Evolutionary conservation across 2,888 invertebrate species (phyloP), one percentile per base, ranked within the genome.

Genomic region (Lasius platythorax): DNA sequence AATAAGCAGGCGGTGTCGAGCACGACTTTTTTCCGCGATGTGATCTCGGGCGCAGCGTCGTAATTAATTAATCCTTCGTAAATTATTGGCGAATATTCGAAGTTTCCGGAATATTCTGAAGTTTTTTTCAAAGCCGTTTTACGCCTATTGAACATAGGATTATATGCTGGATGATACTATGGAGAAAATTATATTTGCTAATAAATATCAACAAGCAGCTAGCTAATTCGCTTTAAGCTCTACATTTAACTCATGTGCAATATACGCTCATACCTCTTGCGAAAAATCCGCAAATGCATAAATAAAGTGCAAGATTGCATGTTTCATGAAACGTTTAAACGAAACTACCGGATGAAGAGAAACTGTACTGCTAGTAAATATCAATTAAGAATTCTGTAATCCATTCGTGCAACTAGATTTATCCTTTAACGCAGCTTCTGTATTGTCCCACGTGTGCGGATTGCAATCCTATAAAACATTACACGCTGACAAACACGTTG

Each of bases 181-280:
- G 46, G n/a, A 23, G 63, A 46, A 73, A 81, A 73, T 81, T 81
- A 81, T 81, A 61, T 37, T 37, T 37, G 79, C 61, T 28, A 73
- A 61, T 81, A 81, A 81, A 81, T 81, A 81, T 28, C 73, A 46
- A 23, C 79, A n/a, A 43, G 78, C 70, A 73, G 61, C 61, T 61
- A 30, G n/a, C 1, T 73, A 81, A 81, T 81, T 81, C 46, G 73
- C 61, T 73, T 72, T 81, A 81, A 81, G 79, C 73, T 63, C 61
- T 73, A 63, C 12, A 81, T 73, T 72, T 73, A 63, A 73, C 73
- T 81, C 63, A 37, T 30, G 56, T 53, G 67, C 12, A 6, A 1
- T 66, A 40, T 28, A 28, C 67, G 12, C 4, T 12, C 40, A 56
- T 56, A 40, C n/a, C 18, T n/a, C 18, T 40, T 12, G 56, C 28